Conservation (phyloP, 2,888 invertebrate genomes). For the Andrena haemorrhoa region DNA sequence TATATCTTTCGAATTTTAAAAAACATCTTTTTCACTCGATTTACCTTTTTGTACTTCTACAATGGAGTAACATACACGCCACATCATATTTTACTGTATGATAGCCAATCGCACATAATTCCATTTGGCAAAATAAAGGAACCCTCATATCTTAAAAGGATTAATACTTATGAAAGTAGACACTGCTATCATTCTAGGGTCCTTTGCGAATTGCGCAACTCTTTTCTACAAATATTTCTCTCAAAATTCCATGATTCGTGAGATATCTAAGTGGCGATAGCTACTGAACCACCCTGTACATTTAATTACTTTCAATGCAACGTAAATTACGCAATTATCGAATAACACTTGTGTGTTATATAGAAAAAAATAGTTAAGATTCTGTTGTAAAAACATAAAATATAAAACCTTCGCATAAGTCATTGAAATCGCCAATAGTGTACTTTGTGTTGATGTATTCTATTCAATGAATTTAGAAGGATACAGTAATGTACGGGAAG, state of each 20-base stretch:
- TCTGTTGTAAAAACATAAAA: neutral
- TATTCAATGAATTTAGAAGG: constrained; percentile 33
- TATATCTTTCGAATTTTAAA: neutral
- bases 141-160: neutral
- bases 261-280: neutral
- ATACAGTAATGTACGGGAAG: constrained; percentile 63
- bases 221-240: neutral
- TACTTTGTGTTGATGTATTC: constrained; percentile 27
- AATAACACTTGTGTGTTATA: neutral
- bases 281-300: neutral
- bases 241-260: no score
- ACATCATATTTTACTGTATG: neutral
- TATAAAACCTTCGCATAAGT: neutral
- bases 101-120: neutral
- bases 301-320: constrained; percentile 5
- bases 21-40: neutral
- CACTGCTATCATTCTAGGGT: neutral
- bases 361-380: neutral
- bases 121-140: neutral
- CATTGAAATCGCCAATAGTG: constrained; percentile 21
- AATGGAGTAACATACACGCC: neutral
- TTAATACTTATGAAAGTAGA: neutral
- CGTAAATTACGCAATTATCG: neutral
- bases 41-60: neutral
- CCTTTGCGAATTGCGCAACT: neutral